Evolutionary conservation across 1,140 invertebrate genomes (phyloP).

Genomic region (Drosophila dunni): DNA sequence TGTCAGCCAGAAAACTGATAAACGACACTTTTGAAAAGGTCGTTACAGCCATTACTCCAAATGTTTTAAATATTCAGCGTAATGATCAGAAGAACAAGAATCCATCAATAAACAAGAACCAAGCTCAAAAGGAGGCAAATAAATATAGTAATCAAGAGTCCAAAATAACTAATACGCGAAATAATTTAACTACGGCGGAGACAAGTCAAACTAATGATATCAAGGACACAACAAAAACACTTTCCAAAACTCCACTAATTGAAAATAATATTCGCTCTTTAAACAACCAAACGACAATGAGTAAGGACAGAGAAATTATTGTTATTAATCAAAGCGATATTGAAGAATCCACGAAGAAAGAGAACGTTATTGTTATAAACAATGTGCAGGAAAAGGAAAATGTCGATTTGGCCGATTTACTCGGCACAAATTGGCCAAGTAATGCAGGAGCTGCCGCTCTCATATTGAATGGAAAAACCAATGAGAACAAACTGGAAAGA

Average conservation of each 20-base stretch:
- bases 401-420: constrained; percentile 83
- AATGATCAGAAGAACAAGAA: constrained; percentile 42
- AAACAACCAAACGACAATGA: constrained; percentile 38
- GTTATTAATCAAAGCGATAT: constrained; percentile 65
- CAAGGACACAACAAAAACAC: not conserved
- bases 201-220: constrained; percentile 2
- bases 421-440: constrained; percentile 80
- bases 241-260: constrained; percentile 11
- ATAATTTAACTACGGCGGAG: not conserved
- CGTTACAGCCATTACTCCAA: constrained; percentile 39
- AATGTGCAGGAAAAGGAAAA: constrained; percentile 46
- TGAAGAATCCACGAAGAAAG: constrained; percentile 80
- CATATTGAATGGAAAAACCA: constrained; percentile 32
- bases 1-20: constrained; percentile 38
- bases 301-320: constrained; percentile 59
- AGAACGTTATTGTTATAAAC: constrained; percentile 79
- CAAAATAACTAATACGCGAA: not conserved
- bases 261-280: constrained; percentile 4
- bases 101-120: constrained; percentile 12
- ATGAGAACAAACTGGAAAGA: constrained; percentile 34
- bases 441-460: constrained; percentile 64
- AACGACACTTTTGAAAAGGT: constrained; percentile 51
- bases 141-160: not conserved
- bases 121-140: constrained; percentile 44
- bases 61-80: constrained; percentile 10